A percentile compares a stretch with the other conserved stretches of the same genome.
phyloP scores from a whole-genome alignment of 1,140 invertebrate species.

The Platyscapa corneri region DNA sequence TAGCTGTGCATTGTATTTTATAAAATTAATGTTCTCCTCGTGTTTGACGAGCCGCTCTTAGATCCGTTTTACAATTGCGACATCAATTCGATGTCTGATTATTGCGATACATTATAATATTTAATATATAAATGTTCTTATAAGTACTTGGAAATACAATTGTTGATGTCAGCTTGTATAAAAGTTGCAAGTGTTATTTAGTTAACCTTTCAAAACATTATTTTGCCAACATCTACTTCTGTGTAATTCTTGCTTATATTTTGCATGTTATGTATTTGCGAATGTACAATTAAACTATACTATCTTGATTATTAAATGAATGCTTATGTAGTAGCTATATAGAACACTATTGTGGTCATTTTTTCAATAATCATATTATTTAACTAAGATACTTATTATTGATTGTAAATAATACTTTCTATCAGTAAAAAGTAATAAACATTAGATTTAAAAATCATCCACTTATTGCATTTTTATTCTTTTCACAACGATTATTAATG shows the following conservation, averaged over 20 bases:
- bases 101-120: constrained; percentile 39
- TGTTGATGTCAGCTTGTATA: constrained; percentile 45
- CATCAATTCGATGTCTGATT: constrained; percentile 36
- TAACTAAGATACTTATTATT: constrained; percentile 11
- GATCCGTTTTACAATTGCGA: constrained; percentile 44
- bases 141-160: constrained; percentile 49
- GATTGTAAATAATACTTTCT: constrained; percentile 19
- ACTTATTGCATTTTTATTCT: background rate
- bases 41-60: background rate
- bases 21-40: background rate
- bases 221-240: constrained; percentile 14
- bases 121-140: constrained; percentile 42
- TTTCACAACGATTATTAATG: background rate
- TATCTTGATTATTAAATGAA: constrained; percentile 4
- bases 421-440: constrained; percentile 17
- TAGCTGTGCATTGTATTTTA: background rate
- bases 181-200: constrained; percentile 26
- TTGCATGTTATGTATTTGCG: constrained; percentile 20
- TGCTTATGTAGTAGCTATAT: constrained; percentile 14
- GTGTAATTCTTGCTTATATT: constrained; percentile 17
- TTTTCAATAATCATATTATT: constrained; percentile 2
- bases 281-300: background rate
- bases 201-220: constrained; percentile 24
- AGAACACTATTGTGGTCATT: constrained; percentile 2
- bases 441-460: background rate